These are phyloP conservation scores for Papilio elwesi DNA, from an alignment of 2,888 invertebrate species.

Conservation along the genomic window DNA sequence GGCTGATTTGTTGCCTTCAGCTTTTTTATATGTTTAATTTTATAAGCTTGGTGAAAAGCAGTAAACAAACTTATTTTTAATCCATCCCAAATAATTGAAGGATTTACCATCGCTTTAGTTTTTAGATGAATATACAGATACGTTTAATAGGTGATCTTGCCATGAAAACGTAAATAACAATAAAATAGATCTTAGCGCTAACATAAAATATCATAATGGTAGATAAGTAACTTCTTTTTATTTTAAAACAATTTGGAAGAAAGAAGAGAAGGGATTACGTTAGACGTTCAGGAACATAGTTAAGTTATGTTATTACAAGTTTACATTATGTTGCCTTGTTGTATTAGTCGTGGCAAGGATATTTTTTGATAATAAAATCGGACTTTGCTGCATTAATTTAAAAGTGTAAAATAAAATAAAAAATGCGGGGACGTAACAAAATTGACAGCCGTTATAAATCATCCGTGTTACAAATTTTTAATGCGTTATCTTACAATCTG, in stretches of 20 bases:
- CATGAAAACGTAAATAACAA: neutral
- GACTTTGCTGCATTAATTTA: constrained; percentile 30
- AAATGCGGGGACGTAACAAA: constrained; percentile 33
- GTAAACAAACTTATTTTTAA: neutral
- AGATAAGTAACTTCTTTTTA: no score
- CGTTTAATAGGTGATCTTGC: neutral
- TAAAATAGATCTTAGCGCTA: no score
- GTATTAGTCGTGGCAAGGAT: constrained; percentile 22
- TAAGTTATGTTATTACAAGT: no score
- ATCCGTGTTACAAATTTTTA: constrained; percentile 37
- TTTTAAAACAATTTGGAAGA: no score
- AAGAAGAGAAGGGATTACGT: no score
- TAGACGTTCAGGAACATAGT: no score
- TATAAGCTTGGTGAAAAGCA: neutral
- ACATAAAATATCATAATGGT: no score
- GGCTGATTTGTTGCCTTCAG: no score
- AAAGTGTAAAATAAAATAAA: constrained; percentile 35
- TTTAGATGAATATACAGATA: no score
- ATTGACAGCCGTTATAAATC: constrained; percentile 40
- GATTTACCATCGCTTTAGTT: no score
- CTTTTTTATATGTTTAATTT: no score
- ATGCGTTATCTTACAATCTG: constrained; percentile 38
- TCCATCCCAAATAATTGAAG: neutral
- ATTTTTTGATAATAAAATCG: constrained; percentile 27
- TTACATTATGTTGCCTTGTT: no score